phyloP scores from a whole-genome alignment of 2,797 vertebrate species.

The Etheostoma nigrum region DNA sequence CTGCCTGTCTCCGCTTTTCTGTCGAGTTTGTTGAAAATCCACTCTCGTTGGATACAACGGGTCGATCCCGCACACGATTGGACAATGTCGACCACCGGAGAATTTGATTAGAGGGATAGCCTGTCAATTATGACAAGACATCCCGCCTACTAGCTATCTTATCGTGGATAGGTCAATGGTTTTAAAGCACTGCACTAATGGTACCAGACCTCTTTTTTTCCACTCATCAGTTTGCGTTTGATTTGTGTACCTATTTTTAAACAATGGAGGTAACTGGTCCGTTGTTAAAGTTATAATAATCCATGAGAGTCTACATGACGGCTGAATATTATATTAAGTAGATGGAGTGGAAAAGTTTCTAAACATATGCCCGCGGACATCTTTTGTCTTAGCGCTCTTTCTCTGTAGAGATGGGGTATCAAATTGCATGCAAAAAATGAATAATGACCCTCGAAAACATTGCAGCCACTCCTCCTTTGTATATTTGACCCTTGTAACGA shows the following conservation, averaged over 20 bases:
- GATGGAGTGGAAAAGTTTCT: conserved; percentile 27
- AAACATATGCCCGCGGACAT: conserved; percentile 18
- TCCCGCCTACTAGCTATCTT: conserved; percentile 51
- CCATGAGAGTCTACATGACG: neutral
- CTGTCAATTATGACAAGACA: conserved; percentile 41
- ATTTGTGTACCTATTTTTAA: conserved; percentile 34
- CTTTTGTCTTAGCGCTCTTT: conserved; percentile 72
- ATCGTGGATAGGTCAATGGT: conserved; percentile 73
- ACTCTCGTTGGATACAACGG: conserved; percentile 74
- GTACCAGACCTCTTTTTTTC: conserved; percentile 27
- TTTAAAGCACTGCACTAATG: conserved; percentile 71
- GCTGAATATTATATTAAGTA: neutral
- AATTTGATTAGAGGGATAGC: conserved; percentile 62
- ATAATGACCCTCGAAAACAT: conserved; percentile 60
- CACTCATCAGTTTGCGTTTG: conserved; percentile 32
- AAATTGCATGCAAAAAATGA: conserved; percentile 71
- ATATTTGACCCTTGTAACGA: conserved; percentile 71
- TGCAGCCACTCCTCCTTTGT: conserved; percentile 74
- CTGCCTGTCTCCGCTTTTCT: conserved; percentile 77
- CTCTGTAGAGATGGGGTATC: conserved; percentile 59
- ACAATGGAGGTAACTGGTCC: conserved; percentile 25
- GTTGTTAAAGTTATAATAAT: conserved; percentile 9
- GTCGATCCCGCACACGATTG: conserved; percentile 73
- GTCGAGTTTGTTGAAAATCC: conserved; percentile 74
- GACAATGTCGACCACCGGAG: conserved; percentile 16